Conservation (phyloP, 2,888 invertebrate species). For the Caenorhabditis afra region DNA sequence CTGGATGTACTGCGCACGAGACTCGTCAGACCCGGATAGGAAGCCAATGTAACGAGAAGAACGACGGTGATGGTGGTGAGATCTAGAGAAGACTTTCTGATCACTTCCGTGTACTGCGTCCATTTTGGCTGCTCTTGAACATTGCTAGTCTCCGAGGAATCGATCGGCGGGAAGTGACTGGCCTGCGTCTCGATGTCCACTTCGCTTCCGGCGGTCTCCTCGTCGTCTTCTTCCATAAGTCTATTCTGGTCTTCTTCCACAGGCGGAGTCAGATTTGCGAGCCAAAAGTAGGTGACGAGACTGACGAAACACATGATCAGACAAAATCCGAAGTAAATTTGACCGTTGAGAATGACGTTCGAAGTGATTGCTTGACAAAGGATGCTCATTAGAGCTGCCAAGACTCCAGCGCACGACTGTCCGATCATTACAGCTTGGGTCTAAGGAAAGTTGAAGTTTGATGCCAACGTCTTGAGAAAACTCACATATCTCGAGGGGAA, state of each 20-base stretch:
- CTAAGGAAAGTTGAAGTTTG: constrained; percentile 50
- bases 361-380: constrained; percentile 63
- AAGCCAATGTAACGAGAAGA: constrained; percentile 63
- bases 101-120: constrained; percentile 26
- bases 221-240: constrained; percentile 27
- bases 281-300: constrained; percentile 59
- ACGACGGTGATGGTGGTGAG: constrained; percentile 46
- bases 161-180: constrained; percentile 49
- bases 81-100: constrained; percentile 40
- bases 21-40: constrained; percentile 68
- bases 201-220: constrained; percentile 14
- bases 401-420: constrained; percentile 66
- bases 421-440: constrained; percentile 71
- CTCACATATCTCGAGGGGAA: constrained; percentile 66
- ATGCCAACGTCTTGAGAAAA: constrained; percentile 2
- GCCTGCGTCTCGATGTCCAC: constrained; percentile 43
- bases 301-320: constrained; percentile 63
- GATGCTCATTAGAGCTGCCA: constrained; percentile 55
- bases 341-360: constrained; percentile 65
- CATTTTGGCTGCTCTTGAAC: constrained; percentile 1
- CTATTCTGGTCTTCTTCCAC: constrained; percentile 22
- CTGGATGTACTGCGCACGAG: constrained; percentile 61
- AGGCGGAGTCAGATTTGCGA: constrained; percentile 41
- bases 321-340: constrained; percentile 64
- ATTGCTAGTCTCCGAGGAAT: neutral